These are phyloP conservation scores for Hypolimnas misippus DNA, from an alignment of 2,888 invertebrate species.

Conservation along the genomic window DNA sequence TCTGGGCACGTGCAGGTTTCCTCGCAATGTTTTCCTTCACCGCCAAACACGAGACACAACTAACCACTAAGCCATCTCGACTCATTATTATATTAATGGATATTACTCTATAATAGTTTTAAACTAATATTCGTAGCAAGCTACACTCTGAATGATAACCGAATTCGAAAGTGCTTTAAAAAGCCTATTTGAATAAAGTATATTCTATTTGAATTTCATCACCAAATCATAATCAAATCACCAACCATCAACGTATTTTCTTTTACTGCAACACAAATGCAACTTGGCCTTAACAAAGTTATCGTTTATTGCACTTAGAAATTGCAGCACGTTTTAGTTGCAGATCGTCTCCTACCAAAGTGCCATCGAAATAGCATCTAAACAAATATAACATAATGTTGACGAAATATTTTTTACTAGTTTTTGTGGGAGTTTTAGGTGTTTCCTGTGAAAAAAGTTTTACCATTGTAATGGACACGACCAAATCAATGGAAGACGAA, in stretches of 20 bases:
- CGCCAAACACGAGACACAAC: too few species aligned
- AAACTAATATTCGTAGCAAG: too few species aligned
- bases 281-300: conserved; percentile 25
- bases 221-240: background rate
- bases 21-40: too few species aligned
- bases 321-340: conserved; percentile 13
- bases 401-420: conserved; percentile 4
- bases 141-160: too few species aligned
- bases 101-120: too few species aligned
- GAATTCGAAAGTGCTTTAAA: too few species aligned
- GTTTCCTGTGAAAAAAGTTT: conserved; percentile 52
- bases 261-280: background rate
- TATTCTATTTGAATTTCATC: too few species aligned
- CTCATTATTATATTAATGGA: too few species aligned
- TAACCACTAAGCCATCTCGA: too few species aligned
- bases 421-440: conserved; percentile 9
- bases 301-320: conserved; percentile 17
- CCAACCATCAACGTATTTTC: background rate
- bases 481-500: conserved; percentile 58
- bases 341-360: conserved; percentile 5
- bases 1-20: too few species aligned
- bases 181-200: too few species aligned
- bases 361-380: conserved; percentile 10
- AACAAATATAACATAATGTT: conserved; percentile 23
- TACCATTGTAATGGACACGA: conserved; percentile 61